Base-by-base conservation (phyloP, 1,140 invertebrate genomes). In the Cotesia typhae region DNA sequence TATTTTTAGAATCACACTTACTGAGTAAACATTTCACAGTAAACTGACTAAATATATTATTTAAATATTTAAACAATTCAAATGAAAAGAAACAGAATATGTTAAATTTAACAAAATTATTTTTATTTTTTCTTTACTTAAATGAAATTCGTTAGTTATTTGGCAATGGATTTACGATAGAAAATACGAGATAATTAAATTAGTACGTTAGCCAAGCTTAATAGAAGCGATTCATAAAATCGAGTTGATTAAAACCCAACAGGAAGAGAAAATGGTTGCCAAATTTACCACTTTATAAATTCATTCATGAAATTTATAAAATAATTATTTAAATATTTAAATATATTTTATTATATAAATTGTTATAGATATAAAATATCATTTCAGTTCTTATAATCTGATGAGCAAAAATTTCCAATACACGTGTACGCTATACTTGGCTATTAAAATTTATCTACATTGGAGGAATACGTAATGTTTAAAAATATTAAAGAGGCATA, bases 201-300 rank as follows among this genome's bases (percentile, higher is more conserved):
- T 77, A 77, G 75, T 72, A 69, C 63, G 65, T 60, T 72, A 71
- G 76, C 76, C 74, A 77, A 79, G 10, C 4, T 41, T 41, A 41
- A 41, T 41, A 41, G 4, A 41, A 52, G 5, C 7, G 14, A 37
- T 66, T 51, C 14, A 59, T 59, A 59, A 20, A 4, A 59, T 20
- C 14, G 20, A 6, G 57, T 20, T 59, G 14, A 20, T 20, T 59
- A 57, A 68, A 12, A 41, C 55, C 28, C 14, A 59, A 51, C 14
- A 47, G 55, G 35, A 60, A 71, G 12, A 71, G 57, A 64, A 57
- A 74, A 59, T 73, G 72, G 60, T 77, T 80, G 80, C 80, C 80
- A 81, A 81, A 79, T 51, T 79, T 67, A 74, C 74, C 76, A 79
- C 77, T 75, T 72, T 60, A 67, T 41, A 79, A 73, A 80, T 74